Percentiles rank a stretch among this genome's conserved stretches.
These are phyloP conservation scores for Synanthedon vespiformis DNA, from an alignment of 2,888 invertebrate genomes.

Conservation along the genomic window DNA sequence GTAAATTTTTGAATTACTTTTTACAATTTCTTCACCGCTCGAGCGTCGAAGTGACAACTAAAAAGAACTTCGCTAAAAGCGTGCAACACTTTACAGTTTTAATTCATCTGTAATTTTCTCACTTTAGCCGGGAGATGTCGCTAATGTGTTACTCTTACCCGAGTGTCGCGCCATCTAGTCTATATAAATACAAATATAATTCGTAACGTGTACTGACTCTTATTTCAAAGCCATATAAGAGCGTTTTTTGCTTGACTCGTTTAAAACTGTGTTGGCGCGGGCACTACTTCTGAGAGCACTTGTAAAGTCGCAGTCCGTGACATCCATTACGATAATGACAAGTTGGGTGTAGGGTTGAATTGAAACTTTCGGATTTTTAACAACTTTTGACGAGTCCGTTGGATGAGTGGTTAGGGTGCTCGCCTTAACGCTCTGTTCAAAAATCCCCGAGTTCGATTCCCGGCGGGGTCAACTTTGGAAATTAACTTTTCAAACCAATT, in stretches of 20 bases:
- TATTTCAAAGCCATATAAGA: not conserved
- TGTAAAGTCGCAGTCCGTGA: constrained; percentile 61
- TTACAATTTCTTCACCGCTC: not conserved
- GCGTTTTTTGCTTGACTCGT: not conserved
- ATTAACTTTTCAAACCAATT: too few relatives aligned
- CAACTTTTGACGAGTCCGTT: too few relatives aligned
- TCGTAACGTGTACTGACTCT: not conserved
- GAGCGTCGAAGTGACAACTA: not conserved
- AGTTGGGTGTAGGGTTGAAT: not conserved
- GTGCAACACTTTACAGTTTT: not conserved
- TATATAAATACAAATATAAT: not conserved
- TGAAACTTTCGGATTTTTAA: not conserved
- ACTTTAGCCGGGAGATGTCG: constrained; percentile 57
- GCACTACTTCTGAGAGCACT: constrained; percentile 34
- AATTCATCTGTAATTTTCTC: constrained; percentile 50
- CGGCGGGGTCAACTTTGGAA: too few relatives aligned
- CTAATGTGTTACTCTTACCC: constrained; percentile 59
- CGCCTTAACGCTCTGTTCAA: too few relatives aligned
- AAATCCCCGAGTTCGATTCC: too few relatives aligned
- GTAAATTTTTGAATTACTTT: not conserved
- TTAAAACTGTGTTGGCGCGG: not conserved
- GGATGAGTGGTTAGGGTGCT: too few relatives aligned
- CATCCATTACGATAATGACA: constrained; percentile 61
- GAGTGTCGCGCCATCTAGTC: constrained; percentile 46
- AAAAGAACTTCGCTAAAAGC: constrained; percentile 1